Evolutionary conservation across 2,113 vertebrate genomes (phyloP), one percentile per base, ranked within the genome.

Genomic region (Coryphaenoides rupestris): DNA sequence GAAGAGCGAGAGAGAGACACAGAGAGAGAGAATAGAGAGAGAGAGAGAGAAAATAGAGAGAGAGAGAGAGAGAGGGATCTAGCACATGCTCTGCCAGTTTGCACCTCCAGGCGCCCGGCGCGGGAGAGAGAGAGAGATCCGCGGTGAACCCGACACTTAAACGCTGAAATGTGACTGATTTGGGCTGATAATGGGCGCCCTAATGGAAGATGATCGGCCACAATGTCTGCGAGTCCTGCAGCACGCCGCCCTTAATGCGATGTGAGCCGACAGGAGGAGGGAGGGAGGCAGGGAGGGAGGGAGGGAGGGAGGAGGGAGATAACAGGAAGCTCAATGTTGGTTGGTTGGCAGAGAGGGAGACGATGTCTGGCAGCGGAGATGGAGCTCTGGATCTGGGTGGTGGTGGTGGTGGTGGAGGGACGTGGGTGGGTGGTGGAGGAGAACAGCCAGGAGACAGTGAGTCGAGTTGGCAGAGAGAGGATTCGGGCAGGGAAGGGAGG

Each of bases 131-230:
- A 81, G 76, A 86, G 86, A 33, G 87, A 81, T 88, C 79, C 81
- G 63, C 76, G 63, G 63, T 88, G 88, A 91, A 89, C 89, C 86
- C 79, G 76, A 89, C 88, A 89, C 90, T 91, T 91, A 90, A 90
- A 88, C 89, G 88, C 80, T 90, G 89, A 89, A 89, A 90, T 80
- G 81, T 80, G 68, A 88, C 86, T 86, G 89, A 90, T 89, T 89
- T 87, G 82, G 77, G 81, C 88, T 89, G 89, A 89, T 89, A 91
- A 89, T 90, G 85, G 86, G 69, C 68, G 45, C 76, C 76, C 78
- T 90, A 91, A 91, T 90, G 87, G 87, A 86, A 90, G 86, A 80
- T 84, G 88, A 90, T 89, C 80, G 73, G 72, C 81, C 66, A 84
- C 83, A 82, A 89, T 88, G 84, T 88, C 86, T 90, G 21, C 65